Base-by-base conservation (phyloP, 2,797 vertebrate species). In the Triplophysa bombifrons region DNA sequence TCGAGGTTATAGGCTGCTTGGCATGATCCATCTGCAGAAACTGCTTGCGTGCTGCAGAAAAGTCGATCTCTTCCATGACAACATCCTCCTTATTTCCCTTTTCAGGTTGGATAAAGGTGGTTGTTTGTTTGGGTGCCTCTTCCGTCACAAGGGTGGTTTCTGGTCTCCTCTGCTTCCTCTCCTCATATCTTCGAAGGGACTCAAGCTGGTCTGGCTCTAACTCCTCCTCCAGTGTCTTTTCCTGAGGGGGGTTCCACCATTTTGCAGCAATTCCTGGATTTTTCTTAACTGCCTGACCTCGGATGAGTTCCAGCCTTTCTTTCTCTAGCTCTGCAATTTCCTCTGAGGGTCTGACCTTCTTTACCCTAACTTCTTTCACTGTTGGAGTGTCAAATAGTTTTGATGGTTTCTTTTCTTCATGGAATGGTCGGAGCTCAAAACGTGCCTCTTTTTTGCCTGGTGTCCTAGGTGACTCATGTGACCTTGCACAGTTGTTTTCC, bases 201-300 rank as follows among this genome's bases (percentile, higher is more conserved):
- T 98, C 95, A 5, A 99, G 92, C 80, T 97, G 91, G 1, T 98
- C 98, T 78, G 95, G 90, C 0, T 97, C 95, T 78, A 99, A 90
- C 80, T 98, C 95, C 12, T 97, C 94, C 82, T 98, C 97, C 44
- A 98, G 74, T 22, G 91, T 86, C 86, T 96, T 97, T 87, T 98
- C 96, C 34, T 96, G 96, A 7, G 97, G 96, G 68, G 97, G 98
- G 63, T 99, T 99, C 97, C 97, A 99, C 97, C 97, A 99, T 77
- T 98, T 98, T 9, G 94, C 88, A 0, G 97, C 96, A 44, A 98
- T 98, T 30, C 89, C 94, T 0, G 97, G 96, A 48, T 99, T 99
- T 80, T 98, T 99, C 93, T 96, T 99, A 66, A 99, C 95, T 0
- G 97, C 98, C 92, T 99, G 98, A 81, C 94, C 98, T 86, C 89